These are phyloP conservation scores for Notolepis coatsorum DNA, from an alignment of 2,797 vertebrate genomes.

Conservation along the genomic window DNA sequence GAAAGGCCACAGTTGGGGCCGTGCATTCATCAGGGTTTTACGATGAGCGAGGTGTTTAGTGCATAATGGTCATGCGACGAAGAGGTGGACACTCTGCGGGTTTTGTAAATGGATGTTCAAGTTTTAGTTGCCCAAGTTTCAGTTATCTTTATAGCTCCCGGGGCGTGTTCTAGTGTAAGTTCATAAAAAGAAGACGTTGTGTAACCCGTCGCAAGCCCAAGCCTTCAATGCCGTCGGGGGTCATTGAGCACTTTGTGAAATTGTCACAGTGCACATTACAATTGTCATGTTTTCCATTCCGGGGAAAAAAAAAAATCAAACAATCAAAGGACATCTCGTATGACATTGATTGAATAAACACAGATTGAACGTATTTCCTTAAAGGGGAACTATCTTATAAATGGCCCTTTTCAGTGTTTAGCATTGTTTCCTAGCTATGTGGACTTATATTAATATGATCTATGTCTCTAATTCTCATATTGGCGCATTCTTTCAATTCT, in stretches of 20 bases:
- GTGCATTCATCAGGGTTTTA: neutral
- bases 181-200: constrained; percentile 74
- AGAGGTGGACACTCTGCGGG: constrained; percentile 26
- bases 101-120: constrained; percentile 51
- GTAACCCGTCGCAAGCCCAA: constrained; percentile 55
- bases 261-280: neutral
- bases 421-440: no score
- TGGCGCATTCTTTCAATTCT: no score
- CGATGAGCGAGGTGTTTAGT: neutral
- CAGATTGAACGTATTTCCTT: neutral
- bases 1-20: neutral
- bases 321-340: neutral
- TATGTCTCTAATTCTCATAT: no score
- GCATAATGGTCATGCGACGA: neutral
- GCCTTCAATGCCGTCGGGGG: constrained; percentile 26
- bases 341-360: neutral
- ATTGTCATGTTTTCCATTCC: neutral
- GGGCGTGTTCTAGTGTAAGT: constrained; percentile 59
- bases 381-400: neutral
- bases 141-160: constrained; percentile 79
- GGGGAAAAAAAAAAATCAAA: no score
- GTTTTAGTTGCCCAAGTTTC: constrained; percentile 61
- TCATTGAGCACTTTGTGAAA: constrained; percentile 33
- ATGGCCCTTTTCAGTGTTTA: neutral
- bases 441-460: no score